Evolutionary conservation across 2,888 invertebrate genomes (phyloP).

Genomic region (Harpalus rufipes): DNA sequence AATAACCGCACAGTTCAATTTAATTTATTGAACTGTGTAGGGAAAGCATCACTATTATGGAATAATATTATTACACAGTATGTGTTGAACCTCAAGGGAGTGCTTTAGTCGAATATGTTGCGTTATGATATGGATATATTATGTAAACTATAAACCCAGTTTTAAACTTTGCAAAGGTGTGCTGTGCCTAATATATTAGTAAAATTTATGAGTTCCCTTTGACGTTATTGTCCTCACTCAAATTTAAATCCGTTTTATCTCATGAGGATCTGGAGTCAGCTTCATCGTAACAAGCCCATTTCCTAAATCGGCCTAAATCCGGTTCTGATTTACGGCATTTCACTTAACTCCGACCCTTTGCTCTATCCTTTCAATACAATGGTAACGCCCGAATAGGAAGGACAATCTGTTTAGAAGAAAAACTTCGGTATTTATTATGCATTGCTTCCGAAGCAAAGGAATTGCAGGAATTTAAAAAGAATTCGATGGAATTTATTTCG

Average conservation of each 20-base stretch:
- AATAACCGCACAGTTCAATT: too few species aligned
- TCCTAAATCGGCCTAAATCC: conserved; percentile 38
- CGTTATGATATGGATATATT: too few species aligned
- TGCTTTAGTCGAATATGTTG: too few species aligned
- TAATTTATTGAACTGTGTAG: too few species aligned
- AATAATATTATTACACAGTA: too few species aligned
- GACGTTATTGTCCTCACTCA: conserved; percentile 43
- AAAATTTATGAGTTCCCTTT: conserved; percentile 4
- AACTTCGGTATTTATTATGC: conserved; percentile 16
- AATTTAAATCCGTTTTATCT: background rate
- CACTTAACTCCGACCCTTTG: conserved; percentile 8
- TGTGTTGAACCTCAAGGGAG: too few species aligned
- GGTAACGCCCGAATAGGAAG: background rate
- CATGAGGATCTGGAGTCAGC: background rate
- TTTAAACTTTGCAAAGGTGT: too few species aligned
- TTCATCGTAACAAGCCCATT: conserved; percentile 36
- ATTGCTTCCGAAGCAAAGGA: background rate
- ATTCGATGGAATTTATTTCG: background rate
- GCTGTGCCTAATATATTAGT: background rate
- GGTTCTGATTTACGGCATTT: conserved; percentile 27
- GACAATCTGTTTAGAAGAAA: conserved; percentile 7
- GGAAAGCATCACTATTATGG: too few species aligned
- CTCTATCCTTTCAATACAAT: conserved; percentile 12
- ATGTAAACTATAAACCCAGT: too few species aligned
- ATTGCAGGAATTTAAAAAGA: background rate